These are phyloP conservation scores for Nymphalis polychloros DNA, from an alignment of 2,888 invertebrate genomes.

Conservation along the genomic window DNA sequence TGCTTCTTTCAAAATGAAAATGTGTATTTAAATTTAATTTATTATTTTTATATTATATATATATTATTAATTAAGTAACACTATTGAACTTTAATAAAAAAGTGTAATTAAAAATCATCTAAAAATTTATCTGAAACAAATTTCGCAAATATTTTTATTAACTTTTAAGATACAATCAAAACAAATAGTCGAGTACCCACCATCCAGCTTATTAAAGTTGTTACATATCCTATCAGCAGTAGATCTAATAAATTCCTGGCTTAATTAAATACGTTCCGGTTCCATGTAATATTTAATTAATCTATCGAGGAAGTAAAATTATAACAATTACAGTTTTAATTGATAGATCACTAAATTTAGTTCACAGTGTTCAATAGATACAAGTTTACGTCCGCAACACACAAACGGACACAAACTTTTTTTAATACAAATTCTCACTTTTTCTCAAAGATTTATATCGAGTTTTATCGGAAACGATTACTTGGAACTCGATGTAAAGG, in stretches of 20 bases:
- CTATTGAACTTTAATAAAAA: not conserved
- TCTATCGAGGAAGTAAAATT: slow-evolving; percentile 71
- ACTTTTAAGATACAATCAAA: slow-evolving; percentile 16
- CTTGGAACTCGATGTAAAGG: slow-evolving; percentile 54
- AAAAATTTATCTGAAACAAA: not conserved
- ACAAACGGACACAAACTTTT: slow-evolving; percentile 48
- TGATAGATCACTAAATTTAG: slow-evolving; percentile 64
- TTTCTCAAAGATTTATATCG: slow-evolving; percentile 52
- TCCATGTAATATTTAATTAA: slow-evolving; percentile 74
- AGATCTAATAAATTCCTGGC: slow-evolving; percentile 65
- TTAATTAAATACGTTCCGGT: slow-evolving; percentile 70
- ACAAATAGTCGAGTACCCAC: slow-evolving; percentile 54
- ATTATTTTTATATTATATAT: too few relatives aligned
- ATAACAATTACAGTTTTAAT: slow-evolving; percentile 72
- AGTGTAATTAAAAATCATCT: not conserved
- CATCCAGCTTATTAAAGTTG: slow-evolving; percentile 69
- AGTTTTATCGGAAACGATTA: slow-evolving; percentile 63
- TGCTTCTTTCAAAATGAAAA: not conserved
- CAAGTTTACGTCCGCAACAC: slow-evolving; percentile 45
- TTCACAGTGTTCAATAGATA: slow-evolving; percentile 47
- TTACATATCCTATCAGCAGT: slow-evolving; percentile 62
- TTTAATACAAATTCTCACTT: slow-evolving; percentile 47
- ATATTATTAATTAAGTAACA: too few relatives aligned
- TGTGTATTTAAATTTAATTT: not conserved
- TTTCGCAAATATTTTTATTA: not conserved